Evolutionary conservation across 2,113 vertebrate genomes (phyloP).

Genomic region (Enhydra lutris): DNA sequence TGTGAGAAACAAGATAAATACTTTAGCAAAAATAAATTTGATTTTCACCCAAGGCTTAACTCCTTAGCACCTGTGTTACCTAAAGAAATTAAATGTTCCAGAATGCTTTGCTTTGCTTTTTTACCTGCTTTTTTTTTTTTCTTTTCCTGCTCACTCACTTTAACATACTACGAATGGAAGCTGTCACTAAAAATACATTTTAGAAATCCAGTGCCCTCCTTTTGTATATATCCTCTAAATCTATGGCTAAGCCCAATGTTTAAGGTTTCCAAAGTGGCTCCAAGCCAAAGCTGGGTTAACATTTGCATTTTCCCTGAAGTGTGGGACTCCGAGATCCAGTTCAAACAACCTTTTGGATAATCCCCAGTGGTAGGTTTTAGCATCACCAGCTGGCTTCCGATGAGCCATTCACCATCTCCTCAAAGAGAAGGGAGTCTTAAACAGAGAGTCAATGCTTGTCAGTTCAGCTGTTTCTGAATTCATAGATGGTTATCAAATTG

Average conservation of each 20-base stretch:
- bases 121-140: not conserved
- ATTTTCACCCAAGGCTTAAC: not conserved
- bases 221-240: not conserved
- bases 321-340: not conserved
- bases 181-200: constrained; percentile 1
- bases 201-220: not conserved
- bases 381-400: not conserved
- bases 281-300: constrained; percentile 27
- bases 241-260: not conserved
- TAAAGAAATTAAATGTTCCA: not conserved
- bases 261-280: constrained; percentile 47
- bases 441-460: not conserved
- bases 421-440: not conserved
- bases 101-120: not conserved
- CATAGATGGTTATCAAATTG: not conserved
- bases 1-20: not conserved
- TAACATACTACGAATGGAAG: not conserved
- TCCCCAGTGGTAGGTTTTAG: constrained; percentile 12
- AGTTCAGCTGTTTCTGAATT: constrained; percentile 17
- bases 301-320: constrained; percentile 55
- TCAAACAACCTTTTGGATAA: constrained; percentile 27
- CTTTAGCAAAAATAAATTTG: not conserved
- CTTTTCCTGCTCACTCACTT: not conserved
- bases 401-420: not conserved
- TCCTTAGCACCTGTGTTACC: not conserved